Evolutionary conservation across 2,113 vertebrate genomes (phyloP).

Genomic region (Clupea harengus): DNA sequence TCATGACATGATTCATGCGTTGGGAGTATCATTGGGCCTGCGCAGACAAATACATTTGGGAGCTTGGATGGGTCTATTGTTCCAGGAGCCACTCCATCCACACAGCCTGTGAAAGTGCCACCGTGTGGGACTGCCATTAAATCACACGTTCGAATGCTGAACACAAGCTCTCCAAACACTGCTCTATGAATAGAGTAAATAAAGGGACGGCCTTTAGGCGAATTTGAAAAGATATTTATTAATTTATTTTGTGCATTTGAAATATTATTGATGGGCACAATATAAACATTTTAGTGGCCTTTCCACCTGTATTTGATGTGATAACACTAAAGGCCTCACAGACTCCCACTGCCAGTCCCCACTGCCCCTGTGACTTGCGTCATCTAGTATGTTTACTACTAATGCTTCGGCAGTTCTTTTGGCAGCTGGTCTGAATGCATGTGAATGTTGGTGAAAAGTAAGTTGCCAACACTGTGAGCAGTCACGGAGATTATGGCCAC

Average conservation of each 20-base stretch:
- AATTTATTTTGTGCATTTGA: not conserved
- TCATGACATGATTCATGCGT: not conserved
- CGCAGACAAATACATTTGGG: not conserved
- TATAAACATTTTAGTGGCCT: not conserved
- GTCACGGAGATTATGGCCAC: not conserved
- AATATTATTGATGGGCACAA: not conserved
- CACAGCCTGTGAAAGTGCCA: not conserved
- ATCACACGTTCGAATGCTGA: not conserved
- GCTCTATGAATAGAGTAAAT: not conserved
- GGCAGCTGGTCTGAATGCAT: not conserved
- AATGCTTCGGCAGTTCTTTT: not conserved
- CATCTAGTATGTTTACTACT: not conserved
- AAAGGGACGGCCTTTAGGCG: not conserved
- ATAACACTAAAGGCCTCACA: not conserved
- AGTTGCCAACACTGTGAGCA: not conserved
- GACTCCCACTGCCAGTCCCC: not conserved
- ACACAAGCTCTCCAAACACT: not conserved
- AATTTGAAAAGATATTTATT: not conserved
- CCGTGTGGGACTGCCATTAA: not conserved
- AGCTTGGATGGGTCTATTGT: conserved; percentile 6
- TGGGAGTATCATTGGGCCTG: not conserved
- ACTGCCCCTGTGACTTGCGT: not conserved
- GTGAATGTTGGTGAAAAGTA: not conserved
- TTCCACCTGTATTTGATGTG: not conserved
- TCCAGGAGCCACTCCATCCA: not conserved